Conservation (phyloP, 2,797 vertebrate genomes). For the Sylvilagus floridanus region DNA sequence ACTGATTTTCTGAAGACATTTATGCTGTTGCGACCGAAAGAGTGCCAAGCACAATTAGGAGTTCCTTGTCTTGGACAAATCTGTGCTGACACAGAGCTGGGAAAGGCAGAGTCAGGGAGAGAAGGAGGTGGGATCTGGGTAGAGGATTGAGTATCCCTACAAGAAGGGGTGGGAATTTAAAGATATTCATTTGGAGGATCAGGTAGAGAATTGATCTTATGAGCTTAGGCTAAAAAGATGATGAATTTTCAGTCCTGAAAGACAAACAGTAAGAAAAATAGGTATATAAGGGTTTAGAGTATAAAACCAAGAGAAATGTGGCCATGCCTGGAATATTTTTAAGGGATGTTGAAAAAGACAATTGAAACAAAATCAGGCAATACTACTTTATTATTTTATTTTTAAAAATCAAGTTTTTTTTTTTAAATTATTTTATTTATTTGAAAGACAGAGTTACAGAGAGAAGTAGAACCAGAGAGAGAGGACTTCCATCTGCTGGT, state of each 20-base stretch:
- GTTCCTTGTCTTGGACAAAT: background rate
- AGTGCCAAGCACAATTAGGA: background rate
- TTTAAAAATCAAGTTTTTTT: too few relatives aligned
- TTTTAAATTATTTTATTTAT: too few relatives aligned
- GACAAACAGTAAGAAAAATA: background rate
- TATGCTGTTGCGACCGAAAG: background rate
- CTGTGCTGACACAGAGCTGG: background rate
- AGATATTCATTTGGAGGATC: background rate
- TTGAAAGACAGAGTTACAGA: too few relatives aligned
- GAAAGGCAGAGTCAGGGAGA: background rate
- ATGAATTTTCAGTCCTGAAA: background rate
- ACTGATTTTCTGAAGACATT: constrained; percentile 11
- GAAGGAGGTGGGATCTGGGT: background rate
- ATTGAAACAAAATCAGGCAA: background rate
- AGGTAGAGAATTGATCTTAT: background rate
- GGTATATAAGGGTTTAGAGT: background rate
- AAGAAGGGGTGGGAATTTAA: background rate
- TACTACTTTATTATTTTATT: too few relatives aligned
- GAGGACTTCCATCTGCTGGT: too few relatives aligned
- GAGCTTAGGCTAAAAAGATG: background rate
- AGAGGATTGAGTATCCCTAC: background rate
- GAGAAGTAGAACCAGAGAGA: too few relatives aligned
- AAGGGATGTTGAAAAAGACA: background rate
- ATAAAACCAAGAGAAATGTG: background rate
- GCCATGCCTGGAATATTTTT: background rate